phyloP scores from a whole-genome alignment of 2,888 invertebrate species.

The Dromius quadrimaculatus region DNA sequence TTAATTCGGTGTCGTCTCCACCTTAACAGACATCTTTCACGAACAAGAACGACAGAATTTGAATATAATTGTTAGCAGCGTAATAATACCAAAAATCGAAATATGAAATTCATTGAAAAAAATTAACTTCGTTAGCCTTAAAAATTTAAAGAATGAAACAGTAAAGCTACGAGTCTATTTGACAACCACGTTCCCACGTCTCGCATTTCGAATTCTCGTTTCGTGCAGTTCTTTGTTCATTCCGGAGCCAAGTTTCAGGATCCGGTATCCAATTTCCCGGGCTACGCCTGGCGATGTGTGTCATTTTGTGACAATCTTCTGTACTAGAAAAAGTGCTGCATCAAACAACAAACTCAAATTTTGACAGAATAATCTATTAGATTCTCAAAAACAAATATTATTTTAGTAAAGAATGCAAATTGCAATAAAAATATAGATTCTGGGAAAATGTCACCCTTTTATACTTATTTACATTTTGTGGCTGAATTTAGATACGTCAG shows the following conservation, averaged over 20 bases:
- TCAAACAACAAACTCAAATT: no score
- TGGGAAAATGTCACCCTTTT: no score
- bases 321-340: no score
- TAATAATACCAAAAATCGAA: conserved; percentile 27
- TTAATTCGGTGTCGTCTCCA: conserved; percentile 37
- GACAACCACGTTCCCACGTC: neutral
- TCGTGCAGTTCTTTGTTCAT: no score
- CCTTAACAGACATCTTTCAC: conserved; percentile 4
- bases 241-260: conserved; percentile 5
- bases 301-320: no score
- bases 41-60: conserved; percentile 36
- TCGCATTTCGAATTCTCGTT: conserved; percentile 6
- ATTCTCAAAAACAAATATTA: no score
- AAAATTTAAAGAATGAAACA: neutral
- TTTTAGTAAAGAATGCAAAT: no score
- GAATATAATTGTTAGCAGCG: no score
- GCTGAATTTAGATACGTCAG: conserved; percentile 1
- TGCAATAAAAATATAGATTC: no score
- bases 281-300: neutral
- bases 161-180: neutral
- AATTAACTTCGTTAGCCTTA: no score
- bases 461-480: conserved; percentile 12
- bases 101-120: no score
- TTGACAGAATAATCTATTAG: no score
- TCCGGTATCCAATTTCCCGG: conserved; percentile 22